phyloP scores from a whole-genome alignment of 2,797 vertebrate genomes.

The Galago senegalensis region DNA sequence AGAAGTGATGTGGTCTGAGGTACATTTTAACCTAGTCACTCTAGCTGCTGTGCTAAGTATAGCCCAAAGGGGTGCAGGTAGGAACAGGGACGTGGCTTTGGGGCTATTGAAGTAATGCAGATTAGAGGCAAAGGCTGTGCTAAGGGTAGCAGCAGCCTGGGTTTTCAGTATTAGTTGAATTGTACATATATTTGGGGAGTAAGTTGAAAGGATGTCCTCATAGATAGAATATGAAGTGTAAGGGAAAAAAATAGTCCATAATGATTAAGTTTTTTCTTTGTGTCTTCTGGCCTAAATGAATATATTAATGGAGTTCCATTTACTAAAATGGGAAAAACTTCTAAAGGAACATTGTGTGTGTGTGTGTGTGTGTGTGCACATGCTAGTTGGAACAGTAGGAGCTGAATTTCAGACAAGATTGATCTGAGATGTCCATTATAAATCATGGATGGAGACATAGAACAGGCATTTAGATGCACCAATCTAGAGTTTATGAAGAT shows the following conservation, averaged over 20 bases:
- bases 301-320: slow-evolving; percentile 12
- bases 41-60: background rate
- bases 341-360: background rate
- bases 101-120: background rate
- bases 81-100: background rate
- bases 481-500: background rate
- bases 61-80: background rate
- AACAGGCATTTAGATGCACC: background rate
- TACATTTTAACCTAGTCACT: background rate
- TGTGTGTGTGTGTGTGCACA: background rate
- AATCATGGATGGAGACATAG: background rate
- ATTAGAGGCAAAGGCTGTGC: background rate
- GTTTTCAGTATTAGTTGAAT: background rate
- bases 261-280: background rate
- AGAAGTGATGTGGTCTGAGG: background rate
- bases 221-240: background rate
- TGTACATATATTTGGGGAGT: slow-evolving; percentile 17
- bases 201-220: background rate
- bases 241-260: background rate
- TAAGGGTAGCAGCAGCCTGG: background rate
- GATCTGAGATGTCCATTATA: background rate
- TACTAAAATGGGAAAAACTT: slow-evolving; percentile 1
- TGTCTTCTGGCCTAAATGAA: background rate
- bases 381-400: background rate
- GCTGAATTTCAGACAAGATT: background rate